Percentiles rank a stretch among this genome's conserved stretches.
Evolutionary conservation across 2,113 vertebrate species (phyloP).

Genomic region (Ptyas mucosa): DNA sequence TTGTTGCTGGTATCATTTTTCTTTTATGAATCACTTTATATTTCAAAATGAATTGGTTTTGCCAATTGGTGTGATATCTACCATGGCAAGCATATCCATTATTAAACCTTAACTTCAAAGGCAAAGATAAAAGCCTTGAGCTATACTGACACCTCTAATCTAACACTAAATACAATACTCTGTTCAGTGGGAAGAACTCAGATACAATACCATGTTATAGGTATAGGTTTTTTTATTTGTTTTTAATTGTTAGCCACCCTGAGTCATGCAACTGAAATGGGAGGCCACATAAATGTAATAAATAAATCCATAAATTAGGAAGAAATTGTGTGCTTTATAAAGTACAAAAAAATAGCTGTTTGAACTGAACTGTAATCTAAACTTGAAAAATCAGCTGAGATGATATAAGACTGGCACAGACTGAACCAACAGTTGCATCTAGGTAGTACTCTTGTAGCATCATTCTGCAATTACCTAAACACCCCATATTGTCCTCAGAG

Average conservation of each 20-base stretch:
- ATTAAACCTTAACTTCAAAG: background rate
- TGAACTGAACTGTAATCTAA: background rate
- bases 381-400: background rate
- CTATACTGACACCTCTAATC: background rate
- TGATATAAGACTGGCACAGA: background rate
- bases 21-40: background rate
- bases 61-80: background rate
- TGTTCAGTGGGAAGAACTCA: background rate
- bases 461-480: background rate
- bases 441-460: background rate
- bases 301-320: background rate
- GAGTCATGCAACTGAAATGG: background rate
- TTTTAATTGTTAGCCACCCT: background rate
- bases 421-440: background rate
- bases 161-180: background rate
- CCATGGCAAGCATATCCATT: background rate
- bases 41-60: background rate
- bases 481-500: background rate
- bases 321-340: background rate
- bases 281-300: background rate
- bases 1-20: background rate
- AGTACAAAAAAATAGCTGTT: background rate
- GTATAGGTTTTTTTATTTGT: background rate
- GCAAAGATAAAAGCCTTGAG: background rate
- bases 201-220: background rate